phyloP scores from a whole-genome alignment of 2,888 invertebrate genomes.

The Scelioninae gen. 1 region DNA sequence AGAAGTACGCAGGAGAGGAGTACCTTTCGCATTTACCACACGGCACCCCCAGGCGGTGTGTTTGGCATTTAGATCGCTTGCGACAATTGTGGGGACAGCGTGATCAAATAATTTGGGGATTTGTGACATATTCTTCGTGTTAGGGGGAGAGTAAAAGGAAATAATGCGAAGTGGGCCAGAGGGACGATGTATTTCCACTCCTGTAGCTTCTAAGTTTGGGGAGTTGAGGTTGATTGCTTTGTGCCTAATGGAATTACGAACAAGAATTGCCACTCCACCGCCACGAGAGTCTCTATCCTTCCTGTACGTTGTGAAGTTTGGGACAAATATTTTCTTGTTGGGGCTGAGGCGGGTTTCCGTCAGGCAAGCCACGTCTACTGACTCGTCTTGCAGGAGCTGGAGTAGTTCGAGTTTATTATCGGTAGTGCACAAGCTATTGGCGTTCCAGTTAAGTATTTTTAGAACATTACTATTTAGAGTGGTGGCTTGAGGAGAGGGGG shows the following conservation, averaged over 20 bases:
- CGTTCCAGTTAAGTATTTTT: not conserved
- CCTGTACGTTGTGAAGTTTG: not conserved
- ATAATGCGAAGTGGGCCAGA: too few relatives aligned
- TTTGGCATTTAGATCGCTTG: slow-evolving; percentile 20
- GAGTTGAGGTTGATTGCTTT: too few relatives aligned
- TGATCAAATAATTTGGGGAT: too few relatives aligned
- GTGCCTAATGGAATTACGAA: not conserved
- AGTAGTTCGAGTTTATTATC: not conserved
- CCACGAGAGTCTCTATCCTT: not conserved
- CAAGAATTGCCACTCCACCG: not conserved
- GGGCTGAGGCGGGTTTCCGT: not conserved
- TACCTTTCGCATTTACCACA: too few relatives aligned
- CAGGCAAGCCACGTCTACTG: not conserved
- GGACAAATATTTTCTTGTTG: not conserved
- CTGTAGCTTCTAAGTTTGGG: too few relatives aligned
- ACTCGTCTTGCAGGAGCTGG: not conserved
- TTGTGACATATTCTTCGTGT: not conserved
- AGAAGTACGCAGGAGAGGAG: not conserved
- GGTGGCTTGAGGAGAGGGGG: too few relatives aligned
- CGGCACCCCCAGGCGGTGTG: not conserved
- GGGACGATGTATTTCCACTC: too few relatives aligned
- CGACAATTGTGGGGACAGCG: not conserved
- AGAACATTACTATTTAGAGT: not conserved
- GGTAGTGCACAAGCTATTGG: not conserved
- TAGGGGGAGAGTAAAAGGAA: not conserved